Evolutionary conservation across 1,140 invertebrate genomes (phyloP).

Genomic region (Tetramorium simillimum): DNA sequence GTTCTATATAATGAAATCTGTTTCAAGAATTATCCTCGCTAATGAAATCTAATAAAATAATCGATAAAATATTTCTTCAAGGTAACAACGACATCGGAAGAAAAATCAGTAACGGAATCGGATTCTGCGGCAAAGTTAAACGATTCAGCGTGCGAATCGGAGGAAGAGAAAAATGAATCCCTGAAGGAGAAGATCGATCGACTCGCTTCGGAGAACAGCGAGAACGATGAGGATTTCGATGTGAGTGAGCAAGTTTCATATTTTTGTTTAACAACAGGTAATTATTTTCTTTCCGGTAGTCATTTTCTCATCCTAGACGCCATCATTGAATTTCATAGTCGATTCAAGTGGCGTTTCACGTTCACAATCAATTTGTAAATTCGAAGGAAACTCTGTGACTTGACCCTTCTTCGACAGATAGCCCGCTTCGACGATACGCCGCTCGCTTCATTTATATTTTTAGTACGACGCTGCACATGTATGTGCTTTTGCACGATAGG

Average conservation of each 20-base stretch:
- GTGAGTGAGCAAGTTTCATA: conserved; percentile 67
- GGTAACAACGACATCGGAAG: conserved; percentile 54
- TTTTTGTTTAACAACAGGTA: neutral
- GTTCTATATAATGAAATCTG: neutral
- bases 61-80: conserved; percentile 9
- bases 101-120: conserved; percentile 68
- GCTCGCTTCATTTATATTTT: conserved; percentile 31
- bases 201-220: conserved; percentile 65
- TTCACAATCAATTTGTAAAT: conserved; percentile 10
- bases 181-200: conserved; percentile 70
- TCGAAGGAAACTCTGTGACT: conserved; percentile 9
- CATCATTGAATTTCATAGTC: neutral
- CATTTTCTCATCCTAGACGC: neutral
- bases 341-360: neutral
- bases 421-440: neutral
- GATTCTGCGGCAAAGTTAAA: neutral
- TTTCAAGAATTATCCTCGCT: neutral
- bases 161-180: conserved; percentile 63
- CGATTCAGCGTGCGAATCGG: neutral
- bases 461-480: neutral
- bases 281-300: no score
- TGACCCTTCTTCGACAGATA: conserved; percentile 29
- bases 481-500: conserved; percentile 1
- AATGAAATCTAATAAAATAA: neutral
- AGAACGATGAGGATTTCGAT: conserved; percentile 73